Evolutionary conservation across 2,888 invertebrate species (phyloP).

Genomic region (Oeneis ivallda): DNA sequence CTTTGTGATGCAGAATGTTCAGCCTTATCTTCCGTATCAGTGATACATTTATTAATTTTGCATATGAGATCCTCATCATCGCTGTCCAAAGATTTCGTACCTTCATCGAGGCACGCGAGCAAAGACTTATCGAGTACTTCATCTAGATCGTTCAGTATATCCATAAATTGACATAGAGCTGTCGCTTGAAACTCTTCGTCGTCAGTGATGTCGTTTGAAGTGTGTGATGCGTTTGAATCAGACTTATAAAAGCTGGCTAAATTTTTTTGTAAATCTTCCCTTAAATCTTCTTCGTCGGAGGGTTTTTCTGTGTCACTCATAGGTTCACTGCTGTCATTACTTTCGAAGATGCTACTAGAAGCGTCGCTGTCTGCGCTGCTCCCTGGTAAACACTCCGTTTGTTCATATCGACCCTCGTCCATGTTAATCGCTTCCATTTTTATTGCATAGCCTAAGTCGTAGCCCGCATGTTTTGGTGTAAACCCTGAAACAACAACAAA

Average conservation of each 20-base stretch:
- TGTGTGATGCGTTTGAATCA: slow-evolving; percentile 72
- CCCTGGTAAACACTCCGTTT: slow-evolving; percentile 61
- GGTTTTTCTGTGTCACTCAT: slow-evolving; percentile 62
- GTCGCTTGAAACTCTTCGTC: slow-evolving; percentile 77
- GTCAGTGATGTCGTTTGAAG: slow-evolving; percentile 66
- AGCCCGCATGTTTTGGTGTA: slow-evolving; percentile 61
- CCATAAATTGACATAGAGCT: slow-evolving; percentile 77
- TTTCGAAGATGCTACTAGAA: slow-evolving; percentile 62
- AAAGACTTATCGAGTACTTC: slow-evolving; percentile 81
- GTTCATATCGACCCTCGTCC: slow-evolving; percentile 70
- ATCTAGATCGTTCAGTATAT: slow-evolving; percentile 82
- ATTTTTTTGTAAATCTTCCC: slow-evolving; percentile 72
- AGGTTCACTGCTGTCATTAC: slow-evolving; percentile 57
- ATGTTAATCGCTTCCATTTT: slow-evolving; percentile 74
- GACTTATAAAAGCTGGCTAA: slow-evolving; percentile 75
- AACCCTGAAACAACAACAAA: slow-evolving; percentile 66
- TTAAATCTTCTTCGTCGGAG: slow-evolving; percentile 70
- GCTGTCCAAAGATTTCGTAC: slow-evolving; percentile 62
- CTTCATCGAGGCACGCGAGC: slow-evolving; percentile 70
- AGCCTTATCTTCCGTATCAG: slow-evolving; percentile 51
- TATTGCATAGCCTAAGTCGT: slow-evolving; percentile 75
- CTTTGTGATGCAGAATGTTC: slow-evolving; percentile 57
- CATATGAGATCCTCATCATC: slow-evolving; percentile 76
- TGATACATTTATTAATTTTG: slow-evolving; percentile 69
- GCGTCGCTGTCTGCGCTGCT: slow-evolving; percentile 67